phyloP scores from a whole-genome alignment of 2,113 vertebrate genomes.

The Rhombomys opimus region DNA sequence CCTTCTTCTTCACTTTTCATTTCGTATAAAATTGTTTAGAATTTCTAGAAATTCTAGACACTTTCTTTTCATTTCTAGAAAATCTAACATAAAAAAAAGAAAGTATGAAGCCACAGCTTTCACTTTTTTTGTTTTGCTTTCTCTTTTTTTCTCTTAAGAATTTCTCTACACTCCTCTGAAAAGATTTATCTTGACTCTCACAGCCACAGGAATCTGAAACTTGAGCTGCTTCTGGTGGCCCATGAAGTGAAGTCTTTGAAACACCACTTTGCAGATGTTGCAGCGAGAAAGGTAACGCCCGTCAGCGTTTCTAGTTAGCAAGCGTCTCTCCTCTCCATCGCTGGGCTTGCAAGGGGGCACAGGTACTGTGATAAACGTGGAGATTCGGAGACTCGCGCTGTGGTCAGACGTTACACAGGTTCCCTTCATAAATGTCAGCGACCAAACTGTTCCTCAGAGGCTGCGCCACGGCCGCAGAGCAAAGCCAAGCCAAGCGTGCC shows the following conservation, averaged over 20 bases:
- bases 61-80: conserved; percentile 52
- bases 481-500: conserved; percentile 79
- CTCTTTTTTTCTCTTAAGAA: conserved; percentile 40
- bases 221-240: conserved; percentile 65
- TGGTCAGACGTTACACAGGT: conserved; percentile 80
- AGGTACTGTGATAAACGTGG: conserved; percentile 63
- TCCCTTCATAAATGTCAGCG: conserved; percentile 82
- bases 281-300: conserved; percentile 65
- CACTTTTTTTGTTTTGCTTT: neutral
- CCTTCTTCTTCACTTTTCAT: neutral
- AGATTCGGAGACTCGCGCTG: conserved; percentile 28
- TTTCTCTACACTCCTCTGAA: conserved; percentile 25
- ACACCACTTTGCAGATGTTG: conserved; percentile 73
- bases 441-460: conserved; percentile 76
- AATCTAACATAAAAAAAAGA: conserved; percentile 14
- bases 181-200: conserved; percentile 59
- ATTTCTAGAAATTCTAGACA: neutral
- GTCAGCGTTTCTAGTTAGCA: conserved; percentile 75
- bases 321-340: conserved; percentile 56
- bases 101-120: conserved; percentile 46
- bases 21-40: neutral
- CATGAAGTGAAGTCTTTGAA: conserved; percentile 68
- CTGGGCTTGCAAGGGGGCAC: conserved; percentile 53
- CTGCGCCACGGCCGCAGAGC: conserved; percentile 60
- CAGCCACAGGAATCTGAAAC: conserved; percentile 61